Base-by-base conservation (phyloP, 2,888 invertebrate species). In the Eupeodes luniger region DNA sequence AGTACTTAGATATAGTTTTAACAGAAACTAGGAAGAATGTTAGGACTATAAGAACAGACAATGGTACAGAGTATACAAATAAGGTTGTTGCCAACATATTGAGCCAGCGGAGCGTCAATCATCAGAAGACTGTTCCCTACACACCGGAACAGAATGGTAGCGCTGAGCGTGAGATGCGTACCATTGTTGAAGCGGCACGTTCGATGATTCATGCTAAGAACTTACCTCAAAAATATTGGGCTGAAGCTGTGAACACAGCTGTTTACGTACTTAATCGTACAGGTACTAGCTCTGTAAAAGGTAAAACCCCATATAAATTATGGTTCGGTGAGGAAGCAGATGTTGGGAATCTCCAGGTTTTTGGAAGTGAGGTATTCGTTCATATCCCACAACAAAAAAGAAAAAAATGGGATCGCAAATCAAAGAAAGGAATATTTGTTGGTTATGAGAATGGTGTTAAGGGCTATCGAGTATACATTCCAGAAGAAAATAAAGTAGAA, bases 301-400 rank as follows among this genome's bases (percentile, higher is more conserved):
- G 9, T 12, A 61, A 61, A 36, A 34, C 59, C 6, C 77, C 57
- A 10, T 57, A 44, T 34, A 67, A 67, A 40, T 11, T 51, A 12
- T 59, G 51, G 59, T 51, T 16, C 11, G 7, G 44, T 11, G 66
- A 77, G 44, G 44, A 34, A 27, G 7, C 27, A 14, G 47, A 47
- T n/a, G 16, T 36, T n/a, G 44, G 4, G 47, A 67, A 27, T 62
- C 19, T 62, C 51, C 61, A 40, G 51, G 7, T 62, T n/a, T 79
- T 79, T 53, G 79, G 69, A 61, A 70, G 70, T 19, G 53, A 62
- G 27, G 27, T 53, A 10, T 77, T 44, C 27, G 11, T 77, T 14
- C 57, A 47, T 14, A 16, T 77, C 2, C 66, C 27, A 27, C 27
- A 47, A 36, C 19, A 77, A 16, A 77, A 66, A 19, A 53, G 47